These are phyloP conservation scores for Sebastes jordani DNA, from an alignment of 2,797 vertebrate species.

Conservation along the genomic window DNA sequence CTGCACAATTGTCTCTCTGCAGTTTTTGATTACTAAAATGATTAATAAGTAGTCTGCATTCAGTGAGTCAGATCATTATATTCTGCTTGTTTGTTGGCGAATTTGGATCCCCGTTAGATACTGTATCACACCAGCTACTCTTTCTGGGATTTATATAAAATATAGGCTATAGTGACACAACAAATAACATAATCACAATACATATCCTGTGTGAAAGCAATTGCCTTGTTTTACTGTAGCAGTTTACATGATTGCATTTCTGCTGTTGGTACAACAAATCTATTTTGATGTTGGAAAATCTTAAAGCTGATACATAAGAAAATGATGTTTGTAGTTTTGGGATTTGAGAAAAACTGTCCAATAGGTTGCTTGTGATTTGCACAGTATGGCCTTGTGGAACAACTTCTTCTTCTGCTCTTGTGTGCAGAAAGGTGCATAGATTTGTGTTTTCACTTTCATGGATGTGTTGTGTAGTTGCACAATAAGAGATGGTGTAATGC, in stretches of 20 bases:
- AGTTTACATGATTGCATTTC: slow-evolving; percentile 5
- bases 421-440: slow-evolving; percentile 14
- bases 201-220: slow-evolving; percentile 17
- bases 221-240: slow-evolving; percentile 10
- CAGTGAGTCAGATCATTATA: slow-evolving; percentile 1
- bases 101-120: not conserved
- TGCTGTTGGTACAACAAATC: not conserved
- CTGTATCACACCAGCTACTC: slow-evolving; percentile 4
- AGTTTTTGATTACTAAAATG: slow-evolving; percentile 8
- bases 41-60: not conserved
- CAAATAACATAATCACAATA: slow-evolving; percentile 19
- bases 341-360: not conserved
- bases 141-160: not conserved
- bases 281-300: not conserved
- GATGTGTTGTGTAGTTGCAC: not conserved
- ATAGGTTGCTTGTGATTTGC: not conserved
- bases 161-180: slow-evolving; percentile 10
- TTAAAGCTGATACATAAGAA: not conserved
- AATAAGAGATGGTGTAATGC: not conserved
- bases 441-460: slow-evolving; percentile 9
- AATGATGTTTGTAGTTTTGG: not conserved
- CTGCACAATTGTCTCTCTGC: not conserved
- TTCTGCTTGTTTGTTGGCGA: not conserved
- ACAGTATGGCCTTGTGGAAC: slow-evolving; percentile 1
- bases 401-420: not conserved